Conservation (phyloP, 2,113 vertebrate genomes). For the Mustela nigripes region DNA sequence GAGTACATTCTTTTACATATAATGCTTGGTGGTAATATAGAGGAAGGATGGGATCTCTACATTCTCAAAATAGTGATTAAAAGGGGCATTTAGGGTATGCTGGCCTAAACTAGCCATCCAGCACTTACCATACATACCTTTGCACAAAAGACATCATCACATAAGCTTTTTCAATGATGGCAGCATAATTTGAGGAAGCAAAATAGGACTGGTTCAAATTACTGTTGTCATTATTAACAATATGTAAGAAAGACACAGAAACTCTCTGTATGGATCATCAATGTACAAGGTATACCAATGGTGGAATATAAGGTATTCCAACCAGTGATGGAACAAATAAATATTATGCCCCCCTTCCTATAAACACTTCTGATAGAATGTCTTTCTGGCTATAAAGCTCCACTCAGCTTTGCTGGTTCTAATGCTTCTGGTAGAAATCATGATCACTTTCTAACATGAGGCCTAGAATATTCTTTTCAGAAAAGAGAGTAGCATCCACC, state of each 20-base stretch:
- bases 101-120: background rate
- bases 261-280: background rate
- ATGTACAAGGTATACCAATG: background rate
- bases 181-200: background rate
- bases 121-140: background rate
- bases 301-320: background rate
- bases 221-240: background rate
- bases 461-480: background rate
- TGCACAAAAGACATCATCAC: background rate
- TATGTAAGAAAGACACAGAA: background rate
- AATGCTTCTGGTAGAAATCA: background rate
- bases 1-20: background rate
- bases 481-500: background rate
- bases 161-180: background rate
- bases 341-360: background rate
- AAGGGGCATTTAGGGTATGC: background rate
- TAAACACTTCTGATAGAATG: background rate
- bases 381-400: background rate
- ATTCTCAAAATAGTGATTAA: background rate
- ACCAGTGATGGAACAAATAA: background rate
- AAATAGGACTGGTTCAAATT: background rate
- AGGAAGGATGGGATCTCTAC: background rate
- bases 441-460: background rate
- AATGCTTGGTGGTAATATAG: background rate
- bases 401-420: background rate